phyloP scores from a whole-genome alignment of 2,888 invertebrate genomes.

The Sarcophaga carnaria region DNA sequence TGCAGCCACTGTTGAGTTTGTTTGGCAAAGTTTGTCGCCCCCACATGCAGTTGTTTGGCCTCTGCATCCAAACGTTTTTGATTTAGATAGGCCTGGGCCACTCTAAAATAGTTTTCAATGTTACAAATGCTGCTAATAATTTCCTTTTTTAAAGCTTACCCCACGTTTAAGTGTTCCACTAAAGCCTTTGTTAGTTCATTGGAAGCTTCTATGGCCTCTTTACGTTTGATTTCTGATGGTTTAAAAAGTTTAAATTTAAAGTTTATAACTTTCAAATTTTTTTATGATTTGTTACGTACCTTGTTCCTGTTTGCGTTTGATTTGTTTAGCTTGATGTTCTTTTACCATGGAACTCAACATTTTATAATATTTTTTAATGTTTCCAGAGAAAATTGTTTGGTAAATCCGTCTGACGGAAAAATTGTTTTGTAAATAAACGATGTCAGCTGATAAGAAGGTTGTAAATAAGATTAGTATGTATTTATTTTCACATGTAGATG shows the following conservation, averaged over 20 bases:
- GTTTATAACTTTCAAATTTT: constrained; percentile 43
- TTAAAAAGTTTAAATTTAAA: constrained; percentile 57
- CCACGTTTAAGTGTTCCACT: constrained; percentile 98
- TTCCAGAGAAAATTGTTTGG: neutral
- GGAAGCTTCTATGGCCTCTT: constrained; percentile 96
- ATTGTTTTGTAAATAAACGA: constrained; percentile 15
- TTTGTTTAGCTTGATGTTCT: constrained; percentile 92
- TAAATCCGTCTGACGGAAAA: neutral
- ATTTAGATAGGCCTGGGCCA: constrained; percentile 98
- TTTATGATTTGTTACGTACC: constrained; percentile 82
- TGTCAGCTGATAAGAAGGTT: constrained; percentile 7
- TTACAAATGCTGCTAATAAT: neutral
- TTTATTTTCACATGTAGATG: constrained; percentile 6
- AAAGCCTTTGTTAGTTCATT: constrained; percentile 96
- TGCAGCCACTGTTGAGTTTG: constrained; percentile 99
- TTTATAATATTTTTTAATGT: constrained; percentile 72
- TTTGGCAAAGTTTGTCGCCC: constrained; percentile 96
- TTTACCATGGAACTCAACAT: constrained; percentile 94
- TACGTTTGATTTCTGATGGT: constrained; percentile 91
- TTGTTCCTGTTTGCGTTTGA: constrained; percentile 90
- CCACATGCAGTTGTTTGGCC: constrained; percentile 96
- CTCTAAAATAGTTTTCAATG: constrained; percentile 82
- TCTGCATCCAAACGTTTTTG: constrained; percentile 98
- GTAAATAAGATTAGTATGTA: neutral
- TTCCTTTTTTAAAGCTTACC: constrained; percentile 84